Conservation (phyloP, 2,113 vertebrate species). For the Proterorhinus semilunaris region DNA sequence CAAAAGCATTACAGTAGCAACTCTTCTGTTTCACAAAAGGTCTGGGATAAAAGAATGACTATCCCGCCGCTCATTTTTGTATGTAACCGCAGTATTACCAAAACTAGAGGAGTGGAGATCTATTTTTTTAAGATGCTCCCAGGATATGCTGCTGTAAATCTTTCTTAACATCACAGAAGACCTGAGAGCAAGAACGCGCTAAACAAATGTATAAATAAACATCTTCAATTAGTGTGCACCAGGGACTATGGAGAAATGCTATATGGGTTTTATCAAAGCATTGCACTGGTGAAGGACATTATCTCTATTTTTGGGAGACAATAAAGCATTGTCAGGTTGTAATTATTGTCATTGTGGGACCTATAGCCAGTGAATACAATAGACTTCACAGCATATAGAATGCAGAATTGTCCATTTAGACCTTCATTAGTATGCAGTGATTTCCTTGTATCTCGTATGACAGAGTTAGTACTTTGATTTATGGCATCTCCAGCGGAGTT, state of each 20-base stretch:
- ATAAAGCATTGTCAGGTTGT: constrained; percentile 50
- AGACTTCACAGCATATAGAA: constrained; percentile 29
- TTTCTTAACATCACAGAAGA: constrained; percentile 59
- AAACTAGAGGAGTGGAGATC: constrained; percentile 60
- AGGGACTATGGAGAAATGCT: constrained; percentile 48
- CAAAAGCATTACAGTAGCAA: too few relatives aligned
- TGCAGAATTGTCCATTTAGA: constrained; percentile 25
- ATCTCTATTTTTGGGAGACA: constrained; percentile 63
- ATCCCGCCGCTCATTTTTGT: constrained; percentile 70
- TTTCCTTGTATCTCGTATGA: constrained; percentile 27
- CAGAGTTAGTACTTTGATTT: constrained; percentile 35
- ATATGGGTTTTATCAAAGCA: constrained; percentile 41
- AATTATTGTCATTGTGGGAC: constrained; percentile 57
- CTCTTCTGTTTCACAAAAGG: too few relatives aligned
- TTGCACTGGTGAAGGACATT: constrained; percentile 56
- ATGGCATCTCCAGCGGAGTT: constrained; percentile 32
- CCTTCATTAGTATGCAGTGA: constrained; percentile 18
- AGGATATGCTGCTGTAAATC: constrained; percentile 67
- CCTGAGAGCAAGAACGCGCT: constrained; percentile 50
- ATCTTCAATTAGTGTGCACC: constrained; percentile 39
- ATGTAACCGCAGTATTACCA: constrained; percentile 71
- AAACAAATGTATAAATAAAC: constrained; percentile 69
- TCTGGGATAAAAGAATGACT: too few relatives aligned
- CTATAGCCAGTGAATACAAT: constrained; percentile 23
- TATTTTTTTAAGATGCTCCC: constrained; percentile 49